Evolutionary conservation across 2,888 invertebrate species (phyloP), one percentile per base, ranked within the genome.

Genomic region (Dasypolia templi): DNA sequence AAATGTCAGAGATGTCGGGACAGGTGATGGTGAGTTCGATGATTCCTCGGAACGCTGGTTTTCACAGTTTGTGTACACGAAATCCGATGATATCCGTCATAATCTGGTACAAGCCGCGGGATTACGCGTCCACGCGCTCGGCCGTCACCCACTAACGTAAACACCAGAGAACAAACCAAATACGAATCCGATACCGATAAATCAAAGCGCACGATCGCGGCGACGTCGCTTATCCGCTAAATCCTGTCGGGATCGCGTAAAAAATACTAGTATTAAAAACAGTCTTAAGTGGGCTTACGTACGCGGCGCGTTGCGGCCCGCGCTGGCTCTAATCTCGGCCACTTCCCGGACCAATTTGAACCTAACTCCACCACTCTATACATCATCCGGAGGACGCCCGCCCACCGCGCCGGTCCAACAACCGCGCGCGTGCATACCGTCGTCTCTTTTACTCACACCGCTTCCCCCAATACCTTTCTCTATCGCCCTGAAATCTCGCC

Each of bases 321-420:
- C 96, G 96, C 92, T 93, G 93, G 94, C 97, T 97, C 97, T 97
- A 97, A 97, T 97, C 97, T 97, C 97, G 97, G 97, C 97, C 97
- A 97, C 97, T 97, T 97, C 97, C 97, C 97, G 97, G 95, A 97
- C 97, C 97, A 97, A 97, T 97, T 97, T 97, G 97, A 97, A 96
- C 97, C 96, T 97, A 97, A 97, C 97, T 97, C 97, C 97, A 96
- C 97, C 96, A 97, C 97, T 97, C 97, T 97, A 97, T 97, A 97
- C 97, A 97, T 97, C 97, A 97, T 97, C 97, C 92, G 92, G 91
- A 91, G 92, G 86, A 81, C 92, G 93, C 95, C 95, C 95, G 95
- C 96, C 97, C 96, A 96, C 95, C 93, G 95, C 93, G 94, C 92
- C 92, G 91, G 85, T 85, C 76, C 86, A 83, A 84, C 89, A 88